Percentiles rank a stretch among this genome's conserved stretches.
Conservation (phyloP, 1,140 invertebrate genomes). For the Rhynchophorus ferrugineus region DNA sequence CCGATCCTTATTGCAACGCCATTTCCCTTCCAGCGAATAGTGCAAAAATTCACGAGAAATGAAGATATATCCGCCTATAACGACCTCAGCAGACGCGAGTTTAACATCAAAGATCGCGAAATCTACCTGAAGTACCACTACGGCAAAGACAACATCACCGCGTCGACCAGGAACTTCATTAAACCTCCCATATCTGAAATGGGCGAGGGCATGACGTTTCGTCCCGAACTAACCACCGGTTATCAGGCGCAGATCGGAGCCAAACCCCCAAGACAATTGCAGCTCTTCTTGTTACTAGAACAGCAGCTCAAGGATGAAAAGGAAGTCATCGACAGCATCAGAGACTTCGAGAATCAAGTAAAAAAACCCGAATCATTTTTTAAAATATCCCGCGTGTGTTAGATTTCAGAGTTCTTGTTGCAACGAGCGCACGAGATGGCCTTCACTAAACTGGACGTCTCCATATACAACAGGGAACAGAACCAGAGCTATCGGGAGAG, state of each 20-base stretch:
- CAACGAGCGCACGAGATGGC: conserved; percentile 41
- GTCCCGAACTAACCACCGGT: conserved; percentile 50
- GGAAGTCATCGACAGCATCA: conserved; percentile 38
- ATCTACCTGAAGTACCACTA: conserved; percentile 65
- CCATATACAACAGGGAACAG: conserved; percentile 48
- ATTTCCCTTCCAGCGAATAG: conserved; percentile 44
- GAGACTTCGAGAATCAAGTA: conserved; percentile 46
- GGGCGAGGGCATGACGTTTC: conserved; percentile 52
- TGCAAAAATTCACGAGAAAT: conserved; percentile 56
- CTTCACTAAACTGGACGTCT: conserved; percentile 43
- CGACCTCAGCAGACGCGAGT: conserved; percentile 59
- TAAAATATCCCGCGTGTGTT: too few relatives aligned
- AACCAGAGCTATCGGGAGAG: conserved; percentile 44
- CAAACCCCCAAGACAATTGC: conserved; percentile 52
- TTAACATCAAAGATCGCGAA: conserved; percentile 51
- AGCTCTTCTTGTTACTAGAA: conserved; percentile 49
- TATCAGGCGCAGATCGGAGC: conserved; percentile 58
- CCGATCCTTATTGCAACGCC: conserved; percentile 46
- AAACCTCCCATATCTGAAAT: conserved; percentile 59
- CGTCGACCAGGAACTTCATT: conserved; percentile 53
- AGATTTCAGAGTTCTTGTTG: conserved; percentile 40
- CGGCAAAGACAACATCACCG: conserved; percentile 55
- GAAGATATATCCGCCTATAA: conserved; percentile 44
- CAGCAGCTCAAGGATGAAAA: conserved; percentile 47
- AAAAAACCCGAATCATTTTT: too few relatives aligned